Evolutionary conservation across 1,140 invertebrate genomes (phyloP), one percentile per base, ranked within the genome.

Genomic region (Drosophila pachea): DNA sequence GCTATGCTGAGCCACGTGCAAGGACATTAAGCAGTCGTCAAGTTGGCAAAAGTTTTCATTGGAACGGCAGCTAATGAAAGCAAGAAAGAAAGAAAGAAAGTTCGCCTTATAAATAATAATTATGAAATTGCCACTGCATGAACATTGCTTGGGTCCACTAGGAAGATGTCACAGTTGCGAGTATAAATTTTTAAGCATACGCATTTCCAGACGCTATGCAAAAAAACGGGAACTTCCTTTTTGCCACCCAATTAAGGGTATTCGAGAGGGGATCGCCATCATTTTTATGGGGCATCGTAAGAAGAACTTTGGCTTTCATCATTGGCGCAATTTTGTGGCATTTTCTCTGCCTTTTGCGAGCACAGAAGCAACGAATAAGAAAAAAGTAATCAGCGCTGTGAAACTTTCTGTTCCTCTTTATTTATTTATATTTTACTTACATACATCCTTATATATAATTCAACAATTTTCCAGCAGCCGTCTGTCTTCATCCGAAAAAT

Each of bases 11-110:
- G 68, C 68, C 73, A 66, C 55, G 52, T 50, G 62, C 45, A 54
- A 77, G 67, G 74, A 77, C 73, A 73, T 78, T 79, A 61, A 73
- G 75, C 62, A 59, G 63, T 68, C 63, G 65, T 79, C 54, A 79
- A 81, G 63, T 76, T 68, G 56, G 55, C 29, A 54, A 73, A 76
- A 76, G 64, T 77, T 76, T 68, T 52, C 31, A 32, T 42, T 68
- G 73, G 62, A 0, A 14, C 12, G 40, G 7, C 32, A 12, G 8
- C 8, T 40, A 43, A 14, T 36, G 29, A 22, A 22, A 22, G 22
- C 22, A 3, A 22, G 7, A 22, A 35, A 76, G 68, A 62, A 56
- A 53, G 74, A 60, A 62, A 65, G 72, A 74, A 72, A 76, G 68
- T 72, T 58, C 45, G 66, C 63, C 58, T 73, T 53, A 76, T 73